Conservation (phyloP, 2,888 invertebrate species). For the Dolomedes plantarius region DNA sequence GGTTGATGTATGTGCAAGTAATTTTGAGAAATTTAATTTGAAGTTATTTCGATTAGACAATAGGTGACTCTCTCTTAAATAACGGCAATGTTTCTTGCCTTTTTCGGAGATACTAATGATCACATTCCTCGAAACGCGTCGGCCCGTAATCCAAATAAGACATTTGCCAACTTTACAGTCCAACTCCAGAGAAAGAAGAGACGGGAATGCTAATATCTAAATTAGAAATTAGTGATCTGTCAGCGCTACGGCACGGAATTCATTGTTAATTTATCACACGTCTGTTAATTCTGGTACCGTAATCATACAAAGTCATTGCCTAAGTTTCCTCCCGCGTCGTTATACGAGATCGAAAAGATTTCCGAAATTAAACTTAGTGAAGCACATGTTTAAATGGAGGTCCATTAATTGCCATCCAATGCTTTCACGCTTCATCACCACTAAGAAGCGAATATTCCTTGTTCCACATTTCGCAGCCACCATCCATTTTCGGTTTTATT, state of each 20-base stretch:
- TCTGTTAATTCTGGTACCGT: slow-evolving; percentile 36
- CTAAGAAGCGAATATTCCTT: slow-evolving; percentile 53
- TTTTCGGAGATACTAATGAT: not conserved
- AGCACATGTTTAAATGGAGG: slow-evolving; percentile 69
- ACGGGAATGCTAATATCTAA: not conserved
- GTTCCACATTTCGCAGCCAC: slow-evolving; percentile 65
- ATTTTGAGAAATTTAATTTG: no score
- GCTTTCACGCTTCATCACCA: slow-evolving; percentile 60
- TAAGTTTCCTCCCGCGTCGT: slow-evolving; percentile 31
- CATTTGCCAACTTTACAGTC: not conserved
- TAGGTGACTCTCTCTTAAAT: no score
- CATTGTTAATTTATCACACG: slow-evolving; percentile 54
- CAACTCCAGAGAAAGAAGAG: not conserved
- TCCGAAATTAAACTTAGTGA: slow-evolving; percentile 68
- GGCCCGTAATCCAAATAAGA: not conserved
- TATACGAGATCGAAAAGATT: slow-evolving; percentile 45
- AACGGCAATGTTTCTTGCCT: no score
- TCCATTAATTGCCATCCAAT: slow-evolving; percentile 66
- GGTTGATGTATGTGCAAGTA: no score
- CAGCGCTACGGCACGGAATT: not conserved
- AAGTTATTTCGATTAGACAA: no score
- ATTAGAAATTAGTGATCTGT: slow-evolving; percentile 7
- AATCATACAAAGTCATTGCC: slow-evolving; percentile 41
- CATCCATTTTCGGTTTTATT: slow-evolving; percentile 69
- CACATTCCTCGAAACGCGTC: not conserved